These are phyloP conservation scores for Holotrichia oblita DNA, from an alignment of 1,140 invertebrate genomes.

Conservation along the genomic window DNA sequence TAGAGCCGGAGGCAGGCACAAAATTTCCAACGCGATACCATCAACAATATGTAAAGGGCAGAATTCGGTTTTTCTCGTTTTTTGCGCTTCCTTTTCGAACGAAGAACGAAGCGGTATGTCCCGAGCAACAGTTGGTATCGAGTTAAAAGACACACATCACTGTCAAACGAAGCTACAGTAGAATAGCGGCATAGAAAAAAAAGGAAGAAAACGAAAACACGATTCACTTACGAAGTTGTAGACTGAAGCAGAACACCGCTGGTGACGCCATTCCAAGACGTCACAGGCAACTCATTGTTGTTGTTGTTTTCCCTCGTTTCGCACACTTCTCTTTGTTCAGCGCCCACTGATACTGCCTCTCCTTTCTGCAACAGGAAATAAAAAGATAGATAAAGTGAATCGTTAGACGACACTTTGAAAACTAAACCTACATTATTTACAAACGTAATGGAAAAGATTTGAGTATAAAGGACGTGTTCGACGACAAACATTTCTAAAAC, in stretches of 20 bases:
- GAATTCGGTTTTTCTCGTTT: constrained; percentile 18
- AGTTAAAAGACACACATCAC: constrained; percentile 35
- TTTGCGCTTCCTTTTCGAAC: constrained; percentile 1
- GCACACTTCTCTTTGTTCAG: not conserved
- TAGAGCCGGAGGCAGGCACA: not conserved
- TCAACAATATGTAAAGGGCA: constrained; percentile 30
- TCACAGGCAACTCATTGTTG: constrained; percentile 38
- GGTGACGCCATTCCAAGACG: constrained; percentile 48
- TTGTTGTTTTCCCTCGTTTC: constrained; percentile 3
- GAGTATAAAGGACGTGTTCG: not conserved
- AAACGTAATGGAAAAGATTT: constrained; percentile 11
- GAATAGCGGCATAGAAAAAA: constrained; percentile 11
- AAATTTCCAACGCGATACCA: constrained; percentile 22
- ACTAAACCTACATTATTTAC: constrained; percentile 36
- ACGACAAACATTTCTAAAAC: not conserved
- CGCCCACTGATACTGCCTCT: constrained; percentile 3
- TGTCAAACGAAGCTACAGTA: constrained; percentile 31
- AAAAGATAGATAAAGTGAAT: constrained; percentile 19
- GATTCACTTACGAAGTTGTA: constrained; percentile 48
- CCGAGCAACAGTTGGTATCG: constrained; percentile 26
- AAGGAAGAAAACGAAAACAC: constrained; percentile 7
- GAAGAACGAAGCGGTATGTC: not conserved
- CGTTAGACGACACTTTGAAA: constrained; percentile 35
- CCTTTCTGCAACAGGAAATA: constrained; percentile 28
- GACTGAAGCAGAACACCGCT: constrained; percentile 49